Evolutionary conservation across 1,140 invertebrate species (phyloP), one percentile per base, ranked within the genome.

Genomic region (Drosophila truncata): DNA sequence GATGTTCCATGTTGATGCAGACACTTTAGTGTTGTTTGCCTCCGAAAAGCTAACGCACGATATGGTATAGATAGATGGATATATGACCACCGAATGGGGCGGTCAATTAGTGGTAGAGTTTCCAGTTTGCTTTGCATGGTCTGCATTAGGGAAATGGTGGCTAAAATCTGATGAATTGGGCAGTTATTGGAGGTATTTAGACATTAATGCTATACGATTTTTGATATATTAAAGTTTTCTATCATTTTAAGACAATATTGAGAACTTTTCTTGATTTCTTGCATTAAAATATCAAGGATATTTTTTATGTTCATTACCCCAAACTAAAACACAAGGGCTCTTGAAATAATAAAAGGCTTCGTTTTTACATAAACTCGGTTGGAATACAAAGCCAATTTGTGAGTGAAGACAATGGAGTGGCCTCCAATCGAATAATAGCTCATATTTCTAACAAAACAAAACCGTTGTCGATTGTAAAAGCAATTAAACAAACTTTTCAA

Each of bases 1-100:
- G 25, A 72, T 42, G 29, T 23, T 23, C 29, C 29, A 39, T n/a
- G 69, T 72, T 72, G 44, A 60, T 72, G 52, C 69, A 71, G 54
- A 60, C 69, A 72, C 50, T 72, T 72, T 50, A n/a, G 35, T 37
- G 41, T 13, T 37, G 41, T 20, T 55, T 31, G 41, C 65, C 41
- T 49, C 50, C 11, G 27, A 35, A 58, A 49, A 47, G 66, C 42
- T 44, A 69, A 33, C 29, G 47, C 62, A 67, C 49, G 29, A 23
- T 55, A 55, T 25, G 52, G 52, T 20, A 55, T 55, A 20, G 49
- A 20, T 52, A 20, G 11, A 39, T 39, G 42, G 18, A 29, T 47
- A 37, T 31, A 35, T 18, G 16, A n/a, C 33, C 50, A 18, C 10
- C 27, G 52, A 49, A 35, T 20, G 14, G 23, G 25, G 9, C 13